Conservation (phyloP, 30 jellyfish, hydroid and myxozoan species). For the Cassiopea andromeda region DNA sequence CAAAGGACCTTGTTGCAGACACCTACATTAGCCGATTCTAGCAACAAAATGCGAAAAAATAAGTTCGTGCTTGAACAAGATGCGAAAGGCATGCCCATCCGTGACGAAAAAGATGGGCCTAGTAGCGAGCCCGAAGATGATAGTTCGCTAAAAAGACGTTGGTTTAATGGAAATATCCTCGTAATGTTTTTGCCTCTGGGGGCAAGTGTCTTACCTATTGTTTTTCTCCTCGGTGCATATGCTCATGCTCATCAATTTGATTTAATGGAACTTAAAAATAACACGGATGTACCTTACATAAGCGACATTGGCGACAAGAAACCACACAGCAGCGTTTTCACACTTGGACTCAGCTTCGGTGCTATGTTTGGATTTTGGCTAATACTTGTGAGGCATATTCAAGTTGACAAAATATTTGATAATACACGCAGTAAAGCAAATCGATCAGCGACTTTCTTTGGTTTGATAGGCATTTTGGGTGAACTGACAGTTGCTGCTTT, state of each 20-base stretch:
- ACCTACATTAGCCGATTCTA: background rate
- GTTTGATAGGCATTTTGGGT: constrained; percentile 48
- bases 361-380: constrained; percentile 44
- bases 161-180: constrained; percentile 38
- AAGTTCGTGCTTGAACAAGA: too few relatives aligned
- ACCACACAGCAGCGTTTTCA: constrained; percentile 83
- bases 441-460: constrained; percentile 22
- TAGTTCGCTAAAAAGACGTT: constrained; percentile 6
- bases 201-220: constrained; percentile 28
- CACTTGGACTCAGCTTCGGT: constrained; percentile 72
- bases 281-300: constrained; percentile 67
- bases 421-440: constrained; percentile 37
- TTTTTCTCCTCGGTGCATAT: constrained; percentile 43
- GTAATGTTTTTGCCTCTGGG: constrained; percentile 26
- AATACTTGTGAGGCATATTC: constrained; percentile 59
- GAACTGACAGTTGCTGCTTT: constrained; percentile 65
- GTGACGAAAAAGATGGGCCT: background rate
- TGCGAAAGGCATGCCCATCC: too few relatives aligned
- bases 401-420: constrained; percentile 40
- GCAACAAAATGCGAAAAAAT: background rate
- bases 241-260: constrained; percentile 11
- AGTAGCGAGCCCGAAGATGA: background rate
- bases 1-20: background rate
- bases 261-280: constrained; percentile 10
- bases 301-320: constrained; percentile 77